Base-by-base conservation (phyloP, 92 coral and sea anemone species). In the Epizoanthus scotinus region DNA sequence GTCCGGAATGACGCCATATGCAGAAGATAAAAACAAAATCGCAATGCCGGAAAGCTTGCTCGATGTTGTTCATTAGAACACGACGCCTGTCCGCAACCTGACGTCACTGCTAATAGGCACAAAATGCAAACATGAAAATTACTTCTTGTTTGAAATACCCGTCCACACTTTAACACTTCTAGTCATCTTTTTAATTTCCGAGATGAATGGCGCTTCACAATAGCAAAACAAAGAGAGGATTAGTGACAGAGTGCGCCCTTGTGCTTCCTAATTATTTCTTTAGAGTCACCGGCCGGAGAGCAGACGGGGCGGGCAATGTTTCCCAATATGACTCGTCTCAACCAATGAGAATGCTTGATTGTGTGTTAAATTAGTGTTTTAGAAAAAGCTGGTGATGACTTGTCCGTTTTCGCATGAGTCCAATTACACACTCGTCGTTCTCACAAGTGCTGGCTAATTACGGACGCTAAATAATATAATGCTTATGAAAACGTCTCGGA, bases 111-210 rank as follows among this genome's bases (percentile, higher is more conserved):
- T 21, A 75, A 21, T 28, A 34, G 67, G 42, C 69, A 34, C 42
- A 58, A 58, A 40, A 75, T 75, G 44, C 19, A 75, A 75, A 63
- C 56, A 56, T 58, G 58, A 47, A 75, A 75, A 75, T 75, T 75
- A 36, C 69, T 36, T n/a, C 68, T 75, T 75, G 81, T 59, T 75
- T 75, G 44, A 60, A 75, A 59, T 60, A 36, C 22, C 34, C 66
- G 29, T 58, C 81, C 81, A 75, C 66, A 60, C 81, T 75, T 75
- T 75, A 64, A 64, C 66, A 55, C 63, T 75, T 75, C 67, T 38
- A 21, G 81, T 58, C 81, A 59, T 75, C 81, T 75, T 75, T 75
- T 75, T 75, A 75, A 75, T 75, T 75, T 75, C 81, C 68, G 25
- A 75, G 68, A 58, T 75, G 81, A 75, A 75, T 75, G 68, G 68